Evolutionary conservation across 2,113 vertebrate species (phyloP).

Genomic region (Edolisoma coerulescens): DNA sequence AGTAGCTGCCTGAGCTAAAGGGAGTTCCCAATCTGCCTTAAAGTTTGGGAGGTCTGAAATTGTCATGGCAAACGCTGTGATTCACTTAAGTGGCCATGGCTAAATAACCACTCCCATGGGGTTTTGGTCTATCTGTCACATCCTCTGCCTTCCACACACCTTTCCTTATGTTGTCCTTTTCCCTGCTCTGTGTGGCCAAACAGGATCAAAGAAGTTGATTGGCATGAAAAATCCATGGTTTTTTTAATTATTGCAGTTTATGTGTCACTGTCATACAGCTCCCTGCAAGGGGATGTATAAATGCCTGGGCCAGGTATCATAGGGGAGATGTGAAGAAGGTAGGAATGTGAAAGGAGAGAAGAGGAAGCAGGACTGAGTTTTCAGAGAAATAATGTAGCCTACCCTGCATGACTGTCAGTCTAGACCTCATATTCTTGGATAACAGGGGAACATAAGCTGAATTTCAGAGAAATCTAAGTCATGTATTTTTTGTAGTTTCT

Average conservation of each 20-base stretch:
- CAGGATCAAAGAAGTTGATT: not conserved
- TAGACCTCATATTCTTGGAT: not conserved
- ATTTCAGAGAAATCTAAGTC: not conserved
- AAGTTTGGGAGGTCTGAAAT: not conserved
- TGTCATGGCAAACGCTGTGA: not conserved
- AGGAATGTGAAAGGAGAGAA: not conserved
- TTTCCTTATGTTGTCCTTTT: not conserved
- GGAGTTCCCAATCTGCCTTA: not conserved
- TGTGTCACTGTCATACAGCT: not conserved
- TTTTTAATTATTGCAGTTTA: not conserved
- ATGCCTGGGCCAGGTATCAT: not conserved
- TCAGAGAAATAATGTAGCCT: not conserved
- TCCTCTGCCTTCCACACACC: not conserved
- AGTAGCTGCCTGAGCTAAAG: not conserved
- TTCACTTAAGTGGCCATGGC: not conserved
- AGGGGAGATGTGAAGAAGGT: not conserved
- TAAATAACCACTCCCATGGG: not conserved
- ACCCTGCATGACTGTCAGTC: not conserved
- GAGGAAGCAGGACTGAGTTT: not conserved
- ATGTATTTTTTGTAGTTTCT: not conserved
- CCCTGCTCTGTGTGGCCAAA: not conserved
- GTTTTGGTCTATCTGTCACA: not conserved
- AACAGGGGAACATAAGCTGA: not conserved
- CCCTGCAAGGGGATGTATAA: not conserved
- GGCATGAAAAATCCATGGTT: not conserved